A percentile compares a stretch with the other conserved stretches of the same genome.
phyloP scores from a whole-genome alignment of 2,797 vertebrate species.

The Crocodylus rhombifer region DNA sequence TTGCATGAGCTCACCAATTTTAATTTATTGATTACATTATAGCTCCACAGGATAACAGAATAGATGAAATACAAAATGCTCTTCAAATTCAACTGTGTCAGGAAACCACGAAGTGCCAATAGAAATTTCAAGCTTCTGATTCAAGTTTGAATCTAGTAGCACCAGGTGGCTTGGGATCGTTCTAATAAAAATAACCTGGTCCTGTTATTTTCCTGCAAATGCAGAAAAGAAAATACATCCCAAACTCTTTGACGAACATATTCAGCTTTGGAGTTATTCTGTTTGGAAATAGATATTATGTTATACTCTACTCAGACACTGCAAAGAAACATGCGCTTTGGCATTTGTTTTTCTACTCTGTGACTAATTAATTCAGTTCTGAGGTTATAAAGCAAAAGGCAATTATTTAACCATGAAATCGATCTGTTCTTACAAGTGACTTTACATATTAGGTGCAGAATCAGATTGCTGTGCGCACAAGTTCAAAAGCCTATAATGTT shows the following conservation, averaged over 20 bases:
- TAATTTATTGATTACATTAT: not conserved
- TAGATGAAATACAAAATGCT: not conserved
- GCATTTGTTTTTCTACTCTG: constrained; percentile 5
- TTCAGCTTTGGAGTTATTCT: not conserved
- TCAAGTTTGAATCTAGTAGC: not conserved
- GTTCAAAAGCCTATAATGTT: not conserved
- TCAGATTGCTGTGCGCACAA: not conserved
- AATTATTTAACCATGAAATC: not conserved
- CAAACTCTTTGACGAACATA: not conserved
- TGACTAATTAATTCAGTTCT: constrained; percentile 55
- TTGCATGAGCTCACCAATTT: not conserved
- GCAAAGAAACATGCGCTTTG: not conserved
- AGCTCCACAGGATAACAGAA: not conserved
- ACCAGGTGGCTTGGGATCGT: not conserved
- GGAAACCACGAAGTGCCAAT: not conserved
- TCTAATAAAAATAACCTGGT: not conserved
- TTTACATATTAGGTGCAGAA: not conserved
- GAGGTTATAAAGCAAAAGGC: constrained; percentile 18
- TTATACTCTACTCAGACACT: not conserved
- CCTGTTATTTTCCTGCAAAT: constrained; percentile 9
- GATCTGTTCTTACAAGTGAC: constrained; percentile 22
- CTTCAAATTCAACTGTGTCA: not conserved
- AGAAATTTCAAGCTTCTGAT: not conserved
- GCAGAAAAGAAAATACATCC: not conserved
- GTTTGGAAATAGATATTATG: not conserved